phyloP scores from a whole-genome alignment of 2,113 vertebrate species.

The Podiceps cristatus region DNA sequence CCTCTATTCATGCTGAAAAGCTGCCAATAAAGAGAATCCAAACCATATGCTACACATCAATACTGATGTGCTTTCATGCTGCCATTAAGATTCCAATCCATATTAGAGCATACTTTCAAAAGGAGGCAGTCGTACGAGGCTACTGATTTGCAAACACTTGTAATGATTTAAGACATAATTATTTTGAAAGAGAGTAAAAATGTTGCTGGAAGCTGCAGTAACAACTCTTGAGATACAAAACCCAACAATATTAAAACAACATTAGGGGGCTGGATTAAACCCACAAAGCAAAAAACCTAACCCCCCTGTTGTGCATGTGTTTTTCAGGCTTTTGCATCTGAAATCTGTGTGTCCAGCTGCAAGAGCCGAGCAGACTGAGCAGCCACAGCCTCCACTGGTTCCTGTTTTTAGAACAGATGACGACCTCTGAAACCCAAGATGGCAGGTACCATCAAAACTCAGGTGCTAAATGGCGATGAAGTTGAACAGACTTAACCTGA shows the following conservation, averaged over 20 bases:
- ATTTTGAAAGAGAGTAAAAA: slow-evolving; percentile 27
- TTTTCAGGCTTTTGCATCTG: background rate
- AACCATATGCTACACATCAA: slow-evolving; percentile 38
- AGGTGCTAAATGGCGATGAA: background rate
- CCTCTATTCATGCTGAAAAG: background rate
- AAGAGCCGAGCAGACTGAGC: background rate
- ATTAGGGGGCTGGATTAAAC: background rate
- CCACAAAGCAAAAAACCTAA: background rate
- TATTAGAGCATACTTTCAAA: slow-evolving; percentile 11
- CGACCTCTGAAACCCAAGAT: background rate
- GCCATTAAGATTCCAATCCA: slow-evolving; percentile 53
- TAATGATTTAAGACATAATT: slow-evolving; percentile 43
- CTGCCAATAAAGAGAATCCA: slow-evolving; percentile 14
- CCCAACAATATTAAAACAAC: background rate
- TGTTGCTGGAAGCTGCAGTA: slow-evolving; percentile 4
- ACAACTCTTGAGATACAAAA: background rate
- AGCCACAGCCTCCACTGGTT: background rate
- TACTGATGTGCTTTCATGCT: slow-evolving; percentile 18
- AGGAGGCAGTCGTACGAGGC: slow-evolving; percentile 6
- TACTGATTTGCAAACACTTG: slow-evolving; percentile 38
- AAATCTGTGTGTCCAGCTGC: background rate
- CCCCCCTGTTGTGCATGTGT: background rate
- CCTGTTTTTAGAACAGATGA: background rate
- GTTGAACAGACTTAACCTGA: background rate
- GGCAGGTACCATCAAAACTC: background rate